These are phyloP conservation scores for Loris lydekkerianus DNA, from an alignment of 2,797 vertebrate genomes.

Conservation along the genomic window DNA sequence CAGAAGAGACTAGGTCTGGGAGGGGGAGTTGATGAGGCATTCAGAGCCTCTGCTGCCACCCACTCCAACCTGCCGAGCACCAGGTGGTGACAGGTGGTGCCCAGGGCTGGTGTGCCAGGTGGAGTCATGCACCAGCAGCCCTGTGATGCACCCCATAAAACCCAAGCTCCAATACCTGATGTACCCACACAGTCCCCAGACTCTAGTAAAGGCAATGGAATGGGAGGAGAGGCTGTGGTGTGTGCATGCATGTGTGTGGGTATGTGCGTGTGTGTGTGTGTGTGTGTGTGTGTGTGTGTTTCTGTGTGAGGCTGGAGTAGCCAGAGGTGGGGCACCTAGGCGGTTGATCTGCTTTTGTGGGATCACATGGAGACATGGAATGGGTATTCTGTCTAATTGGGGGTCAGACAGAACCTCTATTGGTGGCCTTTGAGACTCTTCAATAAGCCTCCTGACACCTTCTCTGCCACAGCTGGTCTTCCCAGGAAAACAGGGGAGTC, in stretches of 20 bases:
- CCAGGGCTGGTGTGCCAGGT: slow-evolving; percentile 65
- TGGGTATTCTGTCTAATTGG: neutral
- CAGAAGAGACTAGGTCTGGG: neutral
- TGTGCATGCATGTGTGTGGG: neutral
- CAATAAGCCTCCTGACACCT: neutral
- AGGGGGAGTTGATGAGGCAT: slow-evolving; percentile 26
- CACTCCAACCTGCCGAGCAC: slow-evolving; percentile 62
- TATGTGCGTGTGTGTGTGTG: neutral
- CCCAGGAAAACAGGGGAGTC: neutral
- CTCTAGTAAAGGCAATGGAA: slow-evolving; percentile 7
- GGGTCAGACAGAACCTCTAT: neutral
- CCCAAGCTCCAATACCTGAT: slow-evolving; percentile 40
- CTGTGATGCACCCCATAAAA: slow-evolving; percentile 71
- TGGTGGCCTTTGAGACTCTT: fast-evolving
- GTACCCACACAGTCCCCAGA: slow-evolving; percentile 64
- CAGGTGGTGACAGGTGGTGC: slow-evolving; percentile 81
- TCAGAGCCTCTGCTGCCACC: slow-evolving; percentile 28
- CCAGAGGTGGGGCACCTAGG: neutral
- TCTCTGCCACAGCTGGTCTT: neutral
- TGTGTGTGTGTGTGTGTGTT: neutral
- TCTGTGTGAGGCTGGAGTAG: neutral
- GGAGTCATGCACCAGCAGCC: slow-evolving; percentile 79
- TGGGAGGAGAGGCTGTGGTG: neutral
- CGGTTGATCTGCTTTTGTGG: neutral
- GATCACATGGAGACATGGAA: neutral